These are phyloP conservation scores for Selene dorsalis DNA, from an alignment of 2,797 vertebrate species.

Conservation along the genomic window DNA sequence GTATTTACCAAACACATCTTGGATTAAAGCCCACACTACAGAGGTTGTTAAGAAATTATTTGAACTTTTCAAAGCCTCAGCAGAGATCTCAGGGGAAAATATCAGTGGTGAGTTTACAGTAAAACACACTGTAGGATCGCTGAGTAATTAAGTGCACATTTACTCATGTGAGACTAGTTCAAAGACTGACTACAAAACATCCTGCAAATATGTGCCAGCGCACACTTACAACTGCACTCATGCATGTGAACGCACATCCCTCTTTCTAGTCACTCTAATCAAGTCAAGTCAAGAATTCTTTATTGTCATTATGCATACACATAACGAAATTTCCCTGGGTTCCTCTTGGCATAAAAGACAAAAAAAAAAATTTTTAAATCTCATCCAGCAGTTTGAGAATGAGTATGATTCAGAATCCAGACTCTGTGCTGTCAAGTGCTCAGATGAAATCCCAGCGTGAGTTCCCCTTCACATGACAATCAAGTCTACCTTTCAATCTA, in stretches of 20 bases:
- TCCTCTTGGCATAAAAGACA: background rate
- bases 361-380: constrained; percentile 20
- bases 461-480: constrained; percentile 45
- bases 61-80: background rate
- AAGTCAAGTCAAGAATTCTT: no score
- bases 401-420: constrained; percentile 34
- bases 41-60: constrained; percentile 19
- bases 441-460: constrained; percentile 56
- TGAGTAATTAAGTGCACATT: constrained; percentile 14
- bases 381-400: constrained; percentile 29
- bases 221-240: background rate
- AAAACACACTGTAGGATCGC: constrained; percentile 8
- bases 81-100: constrained; percentile 5
- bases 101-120: constrained; percentile 23
- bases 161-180: background rate
- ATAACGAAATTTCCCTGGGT: no score
- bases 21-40: background rate
- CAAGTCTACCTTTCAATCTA: constrained; percentile 34
- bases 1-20: constrained; percentile 7
- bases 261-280: background rate
- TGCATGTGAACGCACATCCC: constrained; percentile 2
- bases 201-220: background rate
- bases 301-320: no score
- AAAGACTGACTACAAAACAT: constrained; percentile 15
- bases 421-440: constrained; percentile 4